phyloP scores from a whole-genome alignment of 2,113 vertebrate genomes.

The Hypomesus transpacificus region DNA sequence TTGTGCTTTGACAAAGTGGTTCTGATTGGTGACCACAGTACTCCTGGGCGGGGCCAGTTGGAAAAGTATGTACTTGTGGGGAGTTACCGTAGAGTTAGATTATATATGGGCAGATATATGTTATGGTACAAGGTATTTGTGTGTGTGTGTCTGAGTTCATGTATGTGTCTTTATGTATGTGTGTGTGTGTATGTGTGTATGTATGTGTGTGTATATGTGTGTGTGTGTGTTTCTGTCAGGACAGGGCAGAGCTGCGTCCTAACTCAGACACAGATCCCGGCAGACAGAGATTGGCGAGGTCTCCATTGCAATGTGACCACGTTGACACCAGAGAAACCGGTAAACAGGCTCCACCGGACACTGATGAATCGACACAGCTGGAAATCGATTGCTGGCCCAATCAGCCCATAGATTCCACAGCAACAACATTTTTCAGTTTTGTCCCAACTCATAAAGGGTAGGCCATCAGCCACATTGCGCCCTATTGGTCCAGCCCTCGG shows the following conservation, averaged over 20 bases:
- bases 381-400: slow-evolving; percentile 66
- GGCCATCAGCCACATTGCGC: slow-evolving; percentile 3
- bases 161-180: slow-evolving; percentile 39
- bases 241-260: slow-evolving; percentile 28
- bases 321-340: slow-evolving; percentile 57
- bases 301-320: slow-evolving; percentile 60
- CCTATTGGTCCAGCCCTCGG: background rate
- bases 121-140: slow-evolving; percentile 1
- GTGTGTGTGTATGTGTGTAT: slow-evolving; percentile 32
- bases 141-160: slow-evolving; percentile 46
- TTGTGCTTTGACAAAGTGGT: slow-evolving; percentile 71
- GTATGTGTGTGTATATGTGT: slow-evolving; percentile 12
- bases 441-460: slow-evolving; percentile 3
- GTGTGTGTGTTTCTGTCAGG: slow-evolving; percentile 24
- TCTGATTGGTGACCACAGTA: slow-evolving; percentile 67
- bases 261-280: slow-evolving; percentile 48
- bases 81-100: slow-evolving; percentile 27
- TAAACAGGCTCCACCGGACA: slow-evolving; percentile 58
- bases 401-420: slow-evolving; percentile 47
- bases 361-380: slow-evolving; percentile 65
- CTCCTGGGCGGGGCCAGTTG: slow-evolving; percentile 44
- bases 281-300: slow-evolving; percentile 70
- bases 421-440: slow-evolving; percentile 17
- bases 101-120: slow-evolving; percentile 1
- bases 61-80: slow-evolving; percentile 34